Evolutionary conservation across 2,113 vertebrate species (phyloP).

Genomic region (Onychostruthus taczanowskii): DNA sequence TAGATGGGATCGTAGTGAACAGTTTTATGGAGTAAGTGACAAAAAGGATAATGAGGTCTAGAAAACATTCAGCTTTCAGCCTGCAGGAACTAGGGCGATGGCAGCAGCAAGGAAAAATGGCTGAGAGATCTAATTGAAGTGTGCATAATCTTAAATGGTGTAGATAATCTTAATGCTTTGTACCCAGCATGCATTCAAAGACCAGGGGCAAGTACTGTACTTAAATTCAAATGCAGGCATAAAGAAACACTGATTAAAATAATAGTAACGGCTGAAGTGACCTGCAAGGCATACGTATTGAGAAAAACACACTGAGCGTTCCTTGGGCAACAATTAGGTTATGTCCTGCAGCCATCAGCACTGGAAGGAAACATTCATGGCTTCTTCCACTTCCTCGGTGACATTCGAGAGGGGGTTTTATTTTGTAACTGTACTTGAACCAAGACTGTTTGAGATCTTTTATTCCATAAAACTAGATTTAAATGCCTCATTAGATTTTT

Average conservation of each 20-base stretch:
- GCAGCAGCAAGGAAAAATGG: conserved; percentile 2
- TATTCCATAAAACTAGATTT: background rate
- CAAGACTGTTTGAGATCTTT: background rate
- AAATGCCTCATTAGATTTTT: background rate
- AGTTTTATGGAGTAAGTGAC: background rate
- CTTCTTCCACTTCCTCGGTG: conserved; percentile 44
- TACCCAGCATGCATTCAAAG: conserved; percentile 66
- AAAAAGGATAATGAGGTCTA: conserved; percentile 13
- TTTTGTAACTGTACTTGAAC: conserved; percentile 26
- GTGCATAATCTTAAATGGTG: conserved; percentile 70
- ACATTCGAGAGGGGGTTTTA: background rate
- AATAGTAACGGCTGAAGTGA: conserved; percentile 67
- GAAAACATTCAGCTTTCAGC: background rate
- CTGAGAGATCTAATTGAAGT: conserved; percentile 62
- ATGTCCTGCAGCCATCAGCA: conserved; percentile 45
- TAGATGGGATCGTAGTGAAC: background rate
- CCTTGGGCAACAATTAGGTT: conserved; percentile 61
- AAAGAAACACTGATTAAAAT: conserved; percentile 69
- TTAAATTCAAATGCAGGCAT: conserved; percentile 61
- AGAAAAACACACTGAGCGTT: conserved; percentile 46
- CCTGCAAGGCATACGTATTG: conserved; percentile 64
- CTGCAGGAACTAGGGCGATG: background rate
- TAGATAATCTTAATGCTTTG: conserved; percentile 74
- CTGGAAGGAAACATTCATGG: background rate
- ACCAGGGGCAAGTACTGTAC: conserved; percentile 66